Evolutionary conservation across 2,113 vertebrate genomes (phyloP).

Genomic region (Hucho hucho): DNA sequence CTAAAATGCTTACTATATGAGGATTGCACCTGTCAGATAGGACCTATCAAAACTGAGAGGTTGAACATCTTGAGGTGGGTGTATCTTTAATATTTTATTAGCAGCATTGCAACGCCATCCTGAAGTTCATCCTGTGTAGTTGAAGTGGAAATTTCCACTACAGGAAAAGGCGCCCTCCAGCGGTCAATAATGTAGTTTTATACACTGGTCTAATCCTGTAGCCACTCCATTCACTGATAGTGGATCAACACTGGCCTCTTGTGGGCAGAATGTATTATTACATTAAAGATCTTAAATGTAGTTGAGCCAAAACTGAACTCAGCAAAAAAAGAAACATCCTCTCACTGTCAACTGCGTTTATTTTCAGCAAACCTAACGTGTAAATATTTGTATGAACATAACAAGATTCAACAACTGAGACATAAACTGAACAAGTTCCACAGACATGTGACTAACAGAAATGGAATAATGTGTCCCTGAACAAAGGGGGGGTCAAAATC

Average conservation of each 20-base stretch:
- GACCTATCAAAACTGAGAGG: background rate
- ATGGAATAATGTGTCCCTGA: no score
- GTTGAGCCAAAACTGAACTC: no score
- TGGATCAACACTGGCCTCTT: slow-evolving; percentile 22
- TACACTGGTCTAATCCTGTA: background rate
- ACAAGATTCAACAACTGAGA: no score
- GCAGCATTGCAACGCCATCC: slow-evolving; percentile 27
- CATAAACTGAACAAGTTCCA: no score
- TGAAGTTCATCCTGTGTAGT: slow-evolving; percentile 37
- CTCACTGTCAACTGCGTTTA: no score
- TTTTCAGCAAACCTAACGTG: no score
- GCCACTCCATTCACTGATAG: background rate
- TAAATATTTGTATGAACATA: no score
- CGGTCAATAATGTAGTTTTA: background rate
- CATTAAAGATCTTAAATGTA: slow-evolving; percentile 6
- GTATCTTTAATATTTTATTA: slow-evolving; percentile 28
- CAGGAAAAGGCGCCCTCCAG: background rate
- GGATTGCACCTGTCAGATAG: no score
- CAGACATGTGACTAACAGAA: no score
- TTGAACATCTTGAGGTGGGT: background rate
- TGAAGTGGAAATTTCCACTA: slow-evolving; percentile 66
- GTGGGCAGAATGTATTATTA: slow-evolving; percentile 21
- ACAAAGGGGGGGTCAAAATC: no score
- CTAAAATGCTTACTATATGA: no score
- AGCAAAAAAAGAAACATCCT: no score